phyloP scores from a whole-genome alignment of 2,113 vertebrate genomes.

The Pithys albifrons region DNA sequence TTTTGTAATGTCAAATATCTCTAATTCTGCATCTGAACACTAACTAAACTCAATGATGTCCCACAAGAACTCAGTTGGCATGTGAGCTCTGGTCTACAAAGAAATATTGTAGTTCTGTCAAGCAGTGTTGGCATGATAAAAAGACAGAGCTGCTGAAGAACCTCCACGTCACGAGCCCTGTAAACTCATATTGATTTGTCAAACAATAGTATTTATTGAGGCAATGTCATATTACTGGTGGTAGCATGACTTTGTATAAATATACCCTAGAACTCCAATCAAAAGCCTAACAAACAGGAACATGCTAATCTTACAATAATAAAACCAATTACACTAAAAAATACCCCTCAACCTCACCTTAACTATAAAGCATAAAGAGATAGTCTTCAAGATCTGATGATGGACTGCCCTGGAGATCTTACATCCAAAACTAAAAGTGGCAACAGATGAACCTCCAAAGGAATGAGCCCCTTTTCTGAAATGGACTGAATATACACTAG shows the following conservation, averaged over 20 bases:
- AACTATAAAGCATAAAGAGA: not conserved
- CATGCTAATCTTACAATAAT: not conserved
- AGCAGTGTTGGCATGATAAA: not conserved
- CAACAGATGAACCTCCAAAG: not conserved
- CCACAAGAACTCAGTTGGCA: not conserved
- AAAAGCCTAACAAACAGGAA: conserved; percentile 7
- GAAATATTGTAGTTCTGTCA: not conserved
- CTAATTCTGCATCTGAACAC: not conserved
- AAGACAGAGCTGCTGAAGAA: not conserved
- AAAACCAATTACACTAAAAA: not conserved
- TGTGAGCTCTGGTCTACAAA: not conserved
- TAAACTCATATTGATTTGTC: not conserved
- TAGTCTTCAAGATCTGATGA: not conserved
- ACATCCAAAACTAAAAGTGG: not conserved
- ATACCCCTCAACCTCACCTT: not conserved
- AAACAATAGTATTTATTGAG: not conserved
- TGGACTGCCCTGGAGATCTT: not conserved
- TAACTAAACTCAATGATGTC: not conserved
- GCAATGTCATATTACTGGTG: not conserved
- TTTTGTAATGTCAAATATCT: not conserved
- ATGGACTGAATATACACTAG: not conserved
- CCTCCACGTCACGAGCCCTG: fast-evolving
- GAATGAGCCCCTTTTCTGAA: not conserved
- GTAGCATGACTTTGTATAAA: not conserved
- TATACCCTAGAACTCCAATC: not conserved